Conservation (phyloP, 2,797 vertebrate genomes). For the Amphiprion clarkii region DNA sequence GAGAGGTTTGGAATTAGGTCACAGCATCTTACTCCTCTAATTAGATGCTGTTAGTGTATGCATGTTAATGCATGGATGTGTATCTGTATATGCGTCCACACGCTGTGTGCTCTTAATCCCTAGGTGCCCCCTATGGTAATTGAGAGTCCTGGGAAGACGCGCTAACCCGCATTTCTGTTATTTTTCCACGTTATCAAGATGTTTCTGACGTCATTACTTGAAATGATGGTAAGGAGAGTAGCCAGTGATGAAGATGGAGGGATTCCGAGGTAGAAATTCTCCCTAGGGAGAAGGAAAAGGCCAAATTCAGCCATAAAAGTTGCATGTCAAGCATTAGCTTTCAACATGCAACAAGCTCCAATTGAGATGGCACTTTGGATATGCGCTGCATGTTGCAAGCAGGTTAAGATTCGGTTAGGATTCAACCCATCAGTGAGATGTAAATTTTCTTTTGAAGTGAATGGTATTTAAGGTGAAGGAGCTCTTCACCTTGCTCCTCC, state of each 20-base stretch:
- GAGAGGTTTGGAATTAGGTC: constrained; percentile 82
- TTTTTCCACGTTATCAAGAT: constrained; percentile 36
- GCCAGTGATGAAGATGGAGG: constrained; percentile 21
- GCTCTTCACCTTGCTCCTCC: constrained; percentile 41
- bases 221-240: constrained; percentile 26
- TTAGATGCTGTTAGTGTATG: constrained; percentile 70
- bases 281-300: constrained; percentile 41
- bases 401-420: constrained; percentile 37
- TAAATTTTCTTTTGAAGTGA: constrained; percentile 25
- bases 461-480: constrained; percentile 49
- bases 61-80: constrained; percentile 52
- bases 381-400: constrained; percentile 3
- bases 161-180: constrained; percentile 67
- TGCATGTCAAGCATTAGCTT: constrained; percentile 59
- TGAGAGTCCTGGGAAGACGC: constrained; percentile 62
- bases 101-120: constrained; percentile 75
- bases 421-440: constrained; percentile 29
- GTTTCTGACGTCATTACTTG: constrained; percentile 43
- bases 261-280: constrained; percentile 11
- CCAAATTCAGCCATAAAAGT: constrained; percentile 58
- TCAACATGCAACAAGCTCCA: constrained; percentile 55
- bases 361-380: constrained; percentile 36
- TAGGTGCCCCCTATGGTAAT: constrained; percentile 76
- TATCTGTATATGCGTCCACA: constrained; percentile 59
- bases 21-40: constrained; percentile 76